Base-by-base conservation (phyloP, 2,797 vertebrate genomes). In the Todus mexicanus region DNA sequence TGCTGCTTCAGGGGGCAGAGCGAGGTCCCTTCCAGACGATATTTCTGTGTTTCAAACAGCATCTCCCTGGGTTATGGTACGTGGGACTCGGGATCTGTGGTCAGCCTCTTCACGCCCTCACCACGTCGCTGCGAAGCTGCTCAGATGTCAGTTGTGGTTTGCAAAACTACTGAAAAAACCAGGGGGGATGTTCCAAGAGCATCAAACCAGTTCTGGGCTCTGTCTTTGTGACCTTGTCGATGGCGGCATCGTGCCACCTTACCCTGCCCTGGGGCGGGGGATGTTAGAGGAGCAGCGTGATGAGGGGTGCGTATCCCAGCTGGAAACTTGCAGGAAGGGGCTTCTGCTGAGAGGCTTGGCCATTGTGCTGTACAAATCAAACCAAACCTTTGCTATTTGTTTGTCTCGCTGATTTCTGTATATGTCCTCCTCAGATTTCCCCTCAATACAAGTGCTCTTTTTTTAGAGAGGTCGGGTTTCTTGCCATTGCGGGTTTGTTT, bases 81-180 rank as follows among this genome's bases (percentile, higher is more conserved):
- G 0, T 1, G 3, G 14, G 68, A 6, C 8, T 43, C 1, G 1
- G 42, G 26, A 25, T 15, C 0, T 1, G 31, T 9, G 22, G 15
- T 45, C 48, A 20, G 23, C 53, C 27, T 15, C 5, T 19, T 43
- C 6, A 10, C n/a, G 23, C 2, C 1, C 29, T 56, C 4, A 2
- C 47, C 61, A 19, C 2, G 7, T 31, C 19, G 42, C 63, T 23
- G n/a, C 10, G 74, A 38, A 71, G 40, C 15, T 56, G 35, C 33
- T 10, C 5, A 33, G 40, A 4, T 20, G 59, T 69, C 3, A 29
- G 65, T 31, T 57, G 65, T 54, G 35, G 37, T 63, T 61, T 68
- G n/a, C 23, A 38, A 45, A 60, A 33, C 27, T 53, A 6, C 14
- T 29, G 6, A 37, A 43, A 59, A 38, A 59, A 31, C 33, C 13